phyloP scores from a whole-genome alignment of 2,113 vertebrate species.

The Azemiops feae region DNA sequence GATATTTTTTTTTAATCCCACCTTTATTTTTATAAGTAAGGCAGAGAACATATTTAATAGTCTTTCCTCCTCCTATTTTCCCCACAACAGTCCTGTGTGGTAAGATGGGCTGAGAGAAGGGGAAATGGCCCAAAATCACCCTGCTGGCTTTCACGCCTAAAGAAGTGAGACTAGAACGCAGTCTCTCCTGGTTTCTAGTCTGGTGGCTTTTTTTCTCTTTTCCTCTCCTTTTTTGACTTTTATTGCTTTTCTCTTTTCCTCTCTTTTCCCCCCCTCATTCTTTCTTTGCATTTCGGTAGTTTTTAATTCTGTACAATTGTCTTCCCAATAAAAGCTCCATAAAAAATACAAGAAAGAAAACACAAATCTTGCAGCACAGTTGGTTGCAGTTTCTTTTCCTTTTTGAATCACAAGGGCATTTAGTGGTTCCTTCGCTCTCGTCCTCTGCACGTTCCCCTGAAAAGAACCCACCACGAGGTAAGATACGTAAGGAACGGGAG shows the following conservation, averaged over 20 bases:
- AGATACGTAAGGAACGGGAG: background rate
- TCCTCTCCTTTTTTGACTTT: background rate
- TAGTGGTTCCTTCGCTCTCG: too few species aligned
- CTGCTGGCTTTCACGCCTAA: background rate
- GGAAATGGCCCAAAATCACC: background rate
- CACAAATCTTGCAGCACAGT: too few species aligned
- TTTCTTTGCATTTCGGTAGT: background rate
- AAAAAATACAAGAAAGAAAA: background rate
- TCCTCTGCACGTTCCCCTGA: background rate
- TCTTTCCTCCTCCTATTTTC: background rate
- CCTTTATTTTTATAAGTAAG: background rate
- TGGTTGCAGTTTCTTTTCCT: background rate
- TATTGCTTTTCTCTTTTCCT: background rate
- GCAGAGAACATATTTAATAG: background rate
- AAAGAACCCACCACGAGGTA: background rate
- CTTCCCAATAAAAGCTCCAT: background rate
- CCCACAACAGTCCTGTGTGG: background rate
- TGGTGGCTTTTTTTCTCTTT: background rate
- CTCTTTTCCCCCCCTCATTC: background rate
- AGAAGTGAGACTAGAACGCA: background rate
- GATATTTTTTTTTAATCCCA: background rate
- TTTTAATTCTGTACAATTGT: background rate
- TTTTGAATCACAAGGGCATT: background rate
- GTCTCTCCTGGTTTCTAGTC: background rate
- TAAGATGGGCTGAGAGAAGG: background rate